These are phyloP conservation scores for Margarornis squamiger DNA, from an alignment of 2,797 vertebrate species.

Conservation along the genomic window DNA sequence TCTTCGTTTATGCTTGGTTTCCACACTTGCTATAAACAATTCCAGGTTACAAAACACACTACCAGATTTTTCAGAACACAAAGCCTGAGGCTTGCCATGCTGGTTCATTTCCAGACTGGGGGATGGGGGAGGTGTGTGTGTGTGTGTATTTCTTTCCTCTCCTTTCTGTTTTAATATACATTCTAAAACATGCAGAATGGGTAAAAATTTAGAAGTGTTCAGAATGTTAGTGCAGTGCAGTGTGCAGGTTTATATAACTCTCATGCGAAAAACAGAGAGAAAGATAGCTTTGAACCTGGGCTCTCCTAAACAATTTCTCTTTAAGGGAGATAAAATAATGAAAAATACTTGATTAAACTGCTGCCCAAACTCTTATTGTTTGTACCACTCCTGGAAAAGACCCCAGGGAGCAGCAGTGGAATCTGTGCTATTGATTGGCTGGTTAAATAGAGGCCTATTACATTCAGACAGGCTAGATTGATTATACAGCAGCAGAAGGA, in stretches of 20 bases:
- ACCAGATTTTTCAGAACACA: not conserved
- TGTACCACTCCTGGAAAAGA: conserved; percentile 67
- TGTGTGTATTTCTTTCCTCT: not conserved
- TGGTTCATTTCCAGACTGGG: not conserved
- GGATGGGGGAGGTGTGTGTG: accelerated
- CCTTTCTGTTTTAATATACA: not conserved
- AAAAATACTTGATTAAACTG: conserved; percentile 70
- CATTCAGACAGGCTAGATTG: conserved; percentile 77
- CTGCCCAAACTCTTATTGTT: conserved; percentile 74
- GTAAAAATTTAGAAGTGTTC: not conserved
- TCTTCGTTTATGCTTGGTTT: not conserved
- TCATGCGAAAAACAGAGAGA: not conserved
- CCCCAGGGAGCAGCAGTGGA: conserved; percentile 64
- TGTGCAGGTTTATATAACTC: not conserved
- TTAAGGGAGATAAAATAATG: conserved; percentile 48
- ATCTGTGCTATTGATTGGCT: conserved; percentile 80
- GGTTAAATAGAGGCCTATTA: conserved; percentile 81
- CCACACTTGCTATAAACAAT: not conserved
- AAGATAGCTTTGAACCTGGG: not conserved
- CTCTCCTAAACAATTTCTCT: not conserved
- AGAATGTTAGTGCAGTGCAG: not conserved
- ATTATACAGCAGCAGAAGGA: conserved; percentile 73
- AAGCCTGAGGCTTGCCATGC: not conserved
- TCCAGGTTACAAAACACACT: not conserved
- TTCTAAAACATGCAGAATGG: not conserved